A percentile compares a stretch with the other conserved stretches of the same genome.
These are phyloP conservation scores for Oceanites oceanicus DNA, from an alignment of 2,113 vertebrate genomes.

Conservation along the genomic window DNA sequence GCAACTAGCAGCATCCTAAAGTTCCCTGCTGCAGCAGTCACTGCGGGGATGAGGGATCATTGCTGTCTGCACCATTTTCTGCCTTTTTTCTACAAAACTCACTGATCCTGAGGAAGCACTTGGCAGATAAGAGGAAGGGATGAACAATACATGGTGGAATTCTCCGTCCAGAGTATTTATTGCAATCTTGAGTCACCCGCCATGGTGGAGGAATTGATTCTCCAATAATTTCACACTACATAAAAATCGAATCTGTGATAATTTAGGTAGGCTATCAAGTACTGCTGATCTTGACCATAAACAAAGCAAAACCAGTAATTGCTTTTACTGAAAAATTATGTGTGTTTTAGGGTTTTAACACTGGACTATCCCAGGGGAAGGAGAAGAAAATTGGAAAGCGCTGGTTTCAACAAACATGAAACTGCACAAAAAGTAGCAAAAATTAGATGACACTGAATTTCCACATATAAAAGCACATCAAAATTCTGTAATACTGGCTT, in stretches of 20 bases:
- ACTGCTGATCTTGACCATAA: constrained; percentile 16
- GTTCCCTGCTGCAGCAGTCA: background rate
- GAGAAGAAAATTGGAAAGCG: background rate
- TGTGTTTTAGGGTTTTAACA: background rate
- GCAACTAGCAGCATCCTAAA: background rate
- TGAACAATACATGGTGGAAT: background rate
- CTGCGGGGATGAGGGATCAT: background rate
- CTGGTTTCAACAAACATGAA: background rate
- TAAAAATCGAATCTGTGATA: constrained; percentile 17
- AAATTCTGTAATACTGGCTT: background rate
- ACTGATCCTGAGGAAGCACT: background rate
- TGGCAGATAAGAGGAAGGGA: background rate
- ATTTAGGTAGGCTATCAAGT: constrained; percentile 7
- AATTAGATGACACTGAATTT: background rate
- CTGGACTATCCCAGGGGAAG: background rate
- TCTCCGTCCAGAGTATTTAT: background rate
- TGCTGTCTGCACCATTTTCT: background rate
- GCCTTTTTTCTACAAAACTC: background rate
- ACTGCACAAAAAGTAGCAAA: background rate
- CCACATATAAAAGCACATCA: background rate
- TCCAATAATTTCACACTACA: constrained; percentile 34
- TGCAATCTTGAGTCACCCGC: background rate
- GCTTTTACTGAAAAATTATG: constrained; percentile 15
- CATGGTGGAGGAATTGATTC: background rate
- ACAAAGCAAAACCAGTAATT: constrained; percentile 48